Base-by-base conservation (phyloP, 1,140 invertebrate species). In the Samia ricini region DNA sequence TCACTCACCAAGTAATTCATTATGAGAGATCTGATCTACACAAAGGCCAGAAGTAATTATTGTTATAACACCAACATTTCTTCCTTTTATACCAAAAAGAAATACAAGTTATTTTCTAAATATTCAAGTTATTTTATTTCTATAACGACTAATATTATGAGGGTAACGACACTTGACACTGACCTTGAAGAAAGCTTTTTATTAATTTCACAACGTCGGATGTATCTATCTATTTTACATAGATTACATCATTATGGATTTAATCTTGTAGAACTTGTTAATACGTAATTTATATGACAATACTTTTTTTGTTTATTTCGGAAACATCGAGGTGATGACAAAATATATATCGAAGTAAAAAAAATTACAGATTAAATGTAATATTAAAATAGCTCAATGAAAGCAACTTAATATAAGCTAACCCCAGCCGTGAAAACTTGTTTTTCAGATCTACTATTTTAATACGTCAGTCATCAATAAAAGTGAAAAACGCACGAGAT, bases 71-170 rank as follows among this genome's bases (percentile, higher is more conserved):
- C 33, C n/a, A 42, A 42, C 12, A 42, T 42, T 42, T 42, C 33
- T 15, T 42, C 15, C 33, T 42, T 42, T 42, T 42, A 42, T 42
- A 42, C 33, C 33, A 12, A 42, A 15, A 42, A 42, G 0, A 42
- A 42, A 42, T 42, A 42, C 33, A 42, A 42, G 33, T 42, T 42
- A 42, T n/a, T n/a, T n/a, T n/a, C n/a, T n/a, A n/a, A n/a, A n/a
- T n/a, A n/a, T n/a, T n/a, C n/a, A n/a, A n/a, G n/a, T n/a, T n/a
- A n/a, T n/a, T n/a, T n/a, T n/a, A n/a, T n/a, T n/a, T n/a, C n/a
- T n/a, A n/a, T 42, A 42, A 42, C 33, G 33, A 42, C 33, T 15
- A 42, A 42, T 42, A 42, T 42, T 42, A 15, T 3, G 33, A 12
- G 33, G 33, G 33, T 42, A 42, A 42, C n/a, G 33, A 42, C 33